Base-by-base conservation (phyloP, 2,888 invertebrate species). In the Branchellion lobata region DNA sequence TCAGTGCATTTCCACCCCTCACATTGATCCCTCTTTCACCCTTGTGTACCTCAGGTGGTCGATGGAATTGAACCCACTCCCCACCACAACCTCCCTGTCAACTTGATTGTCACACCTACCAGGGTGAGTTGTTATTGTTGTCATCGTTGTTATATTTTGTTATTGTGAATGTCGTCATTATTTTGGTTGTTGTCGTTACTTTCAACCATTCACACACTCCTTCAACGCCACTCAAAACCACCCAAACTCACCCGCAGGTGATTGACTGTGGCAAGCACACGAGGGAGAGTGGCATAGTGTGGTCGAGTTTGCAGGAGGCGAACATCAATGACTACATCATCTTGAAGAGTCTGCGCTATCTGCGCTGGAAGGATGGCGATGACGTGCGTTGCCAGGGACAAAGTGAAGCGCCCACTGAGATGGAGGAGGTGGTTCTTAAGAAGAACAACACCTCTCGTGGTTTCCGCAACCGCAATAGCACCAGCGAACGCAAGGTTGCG, bases 71-170 rank as follows among this genome's bases (percentile, higher is more conserved):
- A 61, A 34, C 24, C 53, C 11, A n/a, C 31, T 21, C 57, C n/a
- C 14, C 33, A 61, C 3, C 77, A 77, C 31, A 27, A 57, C 65
- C 77, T 77, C 1, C 61, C 65, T 1, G 77, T 77, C 18, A 65
- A 77, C 65, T 33, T 51, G 61, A 77, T 77, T 24, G 77, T 77
- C 65, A 77, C 77, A 3, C 77, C 77, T n/a, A 65, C 77, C 3
- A 47, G 53, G 77, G 77, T 77, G 1, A 1, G 77, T 33, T 11
- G 0, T n/a, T 1, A 14, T 53, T 40, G 21, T 47, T 18, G 27
- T 27, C 21, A 24, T n/a, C 29, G 18, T n/a, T 51, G 27, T 24
- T 8, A 5, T 72, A 11, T 72, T 68, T 68, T 68, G 14, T n/a
- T 40, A 40, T 40, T 5, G 40, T 5, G 14, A 14, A 40, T 8